A percentile compares a stretch with the other conserved stretches of the same genome.
Conservation (phyloP, 1,140 invertebrate genomes). For the Drosophila pseudoobscura region DNA sequence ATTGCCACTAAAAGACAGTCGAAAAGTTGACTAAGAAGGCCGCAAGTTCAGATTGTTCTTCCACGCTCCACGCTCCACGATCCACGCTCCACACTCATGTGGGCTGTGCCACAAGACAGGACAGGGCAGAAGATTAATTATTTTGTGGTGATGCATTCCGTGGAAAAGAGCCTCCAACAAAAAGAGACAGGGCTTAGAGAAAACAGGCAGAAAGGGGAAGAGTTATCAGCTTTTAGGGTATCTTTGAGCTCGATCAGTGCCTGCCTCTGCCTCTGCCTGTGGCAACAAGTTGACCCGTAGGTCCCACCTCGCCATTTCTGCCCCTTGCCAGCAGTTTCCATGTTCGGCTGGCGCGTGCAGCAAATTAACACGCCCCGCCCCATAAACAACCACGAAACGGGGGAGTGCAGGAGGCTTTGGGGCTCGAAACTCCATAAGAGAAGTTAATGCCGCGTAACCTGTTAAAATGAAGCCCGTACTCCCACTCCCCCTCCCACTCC, state of each 20-base stretch:
- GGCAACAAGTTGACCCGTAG: conserved; percentile 44
- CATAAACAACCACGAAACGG: conserved; percentile 35
- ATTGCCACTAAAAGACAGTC: conserved; percentile 38
- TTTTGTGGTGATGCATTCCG: conserved; percentile 4
- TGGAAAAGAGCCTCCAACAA: no score
- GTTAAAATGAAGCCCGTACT: conserved; percentile 32
- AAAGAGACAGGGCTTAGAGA: no score
- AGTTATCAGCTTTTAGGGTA: background rate
- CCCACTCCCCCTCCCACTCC: background rate
- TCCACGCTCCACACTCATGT: background rate
- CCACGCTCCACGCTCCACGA: background rate
- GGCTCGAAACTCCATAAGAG: conserved; percentile 11
- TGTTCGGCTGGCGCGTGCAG: conserved; percentile 44
- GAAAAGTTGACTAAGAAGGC: conserved; percentile 41
- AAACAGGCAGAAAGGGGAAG: background rate
- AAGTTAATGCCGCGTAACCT: conserved; percentile 50
- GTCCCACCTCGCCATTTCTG: background rate
- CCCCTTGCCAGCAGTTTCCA: no score
- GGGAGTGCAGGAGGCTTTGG: background rate
- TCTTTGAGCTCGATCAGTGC: background rate
- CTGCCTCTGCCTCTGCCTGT: background rate
- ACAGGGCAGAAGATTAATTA: conserved; percentile 64
- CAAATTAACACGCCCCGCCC: conserved; percentile 58
- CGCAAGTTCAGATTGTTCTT: conserved; percentile 41
- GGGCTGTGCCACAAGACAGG: conserved; percentile 7